Evolutionary conservation across 2,888 invertebrate genomes (phyloP), one percentile per base, ranked within the genome.

Genomic region (Petrolisthes manimaculis): DNA sequence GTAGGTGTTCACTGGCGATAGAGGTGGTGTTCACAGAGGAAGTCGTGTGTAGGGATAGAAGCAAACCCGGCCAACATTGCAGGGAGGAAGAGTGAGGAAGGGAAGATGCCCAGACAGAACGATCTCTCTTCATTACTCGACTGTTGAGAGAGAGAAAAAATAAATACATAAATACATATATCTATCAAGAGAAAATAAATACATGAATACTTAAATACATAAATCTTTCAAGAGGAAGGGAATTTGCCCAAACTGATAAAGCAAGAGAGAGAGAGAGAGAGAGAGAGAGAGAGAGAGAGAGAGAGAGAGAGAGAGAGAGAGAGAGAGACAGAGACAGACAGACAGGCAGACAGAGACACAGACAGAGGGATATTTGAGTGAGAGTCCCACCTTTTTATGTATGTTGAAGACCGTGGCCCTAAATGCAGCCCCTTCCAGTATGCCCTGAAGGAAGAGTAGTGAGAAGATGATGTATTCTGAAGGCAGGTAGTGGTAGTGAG

Each of bases 381-480:
- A 1, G 1, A 2, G 0, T 4, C 51, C 67, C 74, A 90, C 90
- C 79, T 90, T 83, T 21, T 80, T 86, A n/a, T 90, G 86, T 8
- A 90, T 83, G 6, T 8, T 80, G 53, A 90, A 90, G n/a, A 90
- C 83, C n/a, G 88, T 86, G 0, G 88, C 69, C 53, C 86, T 88
- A 83, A 86, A 90, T 77, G 84, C 75, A 12, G 86, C 86, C 12
- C 90, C 90, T 61, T 90, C 90, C 14, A 81, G 37, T 0, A 90
- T 75, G 6, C 90, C 90, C 24, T 88, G 83, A 12, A 86, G 53
- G 37, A 90, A 53, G 14, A 90, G 77, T 4, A 88, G 75, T 8
- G 81, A 55, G 81, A 90, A 84, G 83, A 90, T 77, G 61, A 90
- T 86, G 81, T 88, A 90, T 8, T 84, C 86, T 3, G 84, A 84